Conservation (phyloP, 2,888 invertebrate genomes). For the Morpho helenor region DNA sequence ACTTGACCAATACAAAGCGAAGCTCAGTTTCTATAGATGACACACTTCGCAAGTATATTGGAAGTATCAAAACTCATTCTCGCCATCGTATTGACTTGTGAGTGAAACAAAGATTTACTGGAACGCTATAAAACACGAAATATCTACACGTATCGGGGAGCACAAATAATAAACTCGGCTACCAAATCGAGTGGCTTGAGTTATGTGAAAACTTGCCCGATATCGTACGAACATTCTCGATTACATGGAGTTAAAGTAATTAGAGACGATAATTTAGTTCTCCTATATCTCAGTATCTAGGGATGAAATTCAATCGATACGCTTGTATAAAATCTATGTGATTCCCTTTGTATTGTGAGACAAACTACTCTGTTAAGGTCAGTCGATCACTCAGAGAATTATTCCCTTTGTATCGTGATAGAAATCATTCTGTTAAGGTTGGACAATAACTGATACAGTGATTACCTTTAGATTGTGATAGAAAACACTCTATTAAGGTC, state of each 20-base stretch:
- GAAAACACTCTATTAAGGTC: too few relatives aligned
- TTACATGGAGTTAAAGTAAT: conserved; percentile 34
- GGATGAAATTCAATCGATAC: neutral
- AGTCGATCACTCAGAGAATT: too few relatives aligned
- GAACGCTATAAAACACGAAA: conserved; percentile 51
- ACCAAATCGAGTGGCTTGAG: conserved; percentile 74
- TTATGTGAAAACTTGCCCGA: conserved; percentile 72
- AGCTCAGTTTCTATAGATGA: conserved; percentile 21
- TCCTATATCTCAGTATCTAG: neutral
- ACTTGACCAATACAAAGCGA: conserved; percentile 23
- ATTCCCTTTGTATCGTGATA: too few relatives aligned
- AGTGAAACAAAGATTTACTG: conserved; percentile 50
- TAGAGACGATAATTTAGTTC: conserved; percentile 33
- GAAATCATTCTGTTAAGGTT: too few relatives aligned
- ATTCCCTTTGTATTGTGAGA: too few relatives aligned
- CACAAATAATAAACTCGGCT: conserved; percentile 70
- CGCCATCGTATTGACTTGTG: conserved; percentile 21
- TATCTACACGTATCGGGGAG: conserved; percentile 47
- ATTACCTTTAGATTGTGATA: too few relatives aligned
- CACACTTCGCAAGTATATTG: conserved; percentile 21
- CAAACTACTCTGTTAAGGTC: too few relatives aligned
- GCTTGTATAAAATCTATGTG: too few relatives aligned
- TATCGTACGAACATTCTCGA: conserved; percentile 45
- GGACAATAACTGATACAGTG: too few relatives aligned
- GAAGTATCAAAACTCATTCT: conserved; percentile 11